Percentiles rank a stretch among this genome's conserved stretches.
Conservation (phyloP, 2,113 vertebrate genomes). For the Hystrix brachyura region DNA sequence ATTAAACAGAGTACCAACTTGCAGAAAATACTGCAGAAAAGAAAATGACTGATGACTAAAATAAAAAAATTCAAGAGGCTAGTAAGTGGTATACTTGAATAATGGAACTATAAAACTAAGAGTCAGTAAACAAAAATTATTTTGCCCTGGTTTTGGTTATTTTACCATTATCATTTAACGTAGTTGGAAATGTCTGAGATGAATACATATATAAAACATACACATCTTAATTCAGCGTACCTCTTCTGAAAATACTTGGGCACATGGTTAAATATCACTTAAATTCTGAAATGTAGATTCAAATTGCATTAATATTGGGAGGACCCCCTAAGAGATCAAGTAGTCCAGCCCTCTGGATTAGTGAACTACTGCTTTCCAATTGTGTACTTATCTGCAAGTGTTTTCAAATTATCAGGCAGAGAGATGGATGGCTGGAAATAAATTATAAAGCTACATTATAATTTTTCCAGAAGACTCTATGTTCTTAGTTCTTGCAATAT, state of each 20-base stretch:
- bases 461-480: neutral
- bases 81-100: neutral
- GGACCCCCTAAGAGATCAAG: neutral
- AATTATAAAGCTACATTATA: neutral
- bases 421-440: neutral
- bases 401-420: neutral
- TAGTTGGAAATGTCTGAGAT: neutral
- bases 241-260: neutral
- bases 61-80: neutral
- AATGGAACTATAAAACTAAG: neutral
- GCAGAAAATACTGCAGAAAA: neutral
- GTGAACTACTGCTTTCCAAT: neutral
- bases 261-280: neutral
- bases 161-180: neutral
- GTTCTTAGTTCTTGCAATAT: neutral
- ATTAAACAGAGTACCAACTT: neutral
- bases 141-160: neutral
- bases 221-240: neutral
- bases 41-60: neutral
- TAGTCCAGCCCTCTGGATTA: neutral
- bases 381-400: neutral
- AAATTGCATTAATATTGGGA: neutral
- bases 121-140: conserved; percentile 5
- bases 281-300: neutral
- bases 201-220: neutral